Evolutionary conservation across 1,140 invertebrate genomes (phyloP).

Genomic region (Drosophila tani): DNA sequence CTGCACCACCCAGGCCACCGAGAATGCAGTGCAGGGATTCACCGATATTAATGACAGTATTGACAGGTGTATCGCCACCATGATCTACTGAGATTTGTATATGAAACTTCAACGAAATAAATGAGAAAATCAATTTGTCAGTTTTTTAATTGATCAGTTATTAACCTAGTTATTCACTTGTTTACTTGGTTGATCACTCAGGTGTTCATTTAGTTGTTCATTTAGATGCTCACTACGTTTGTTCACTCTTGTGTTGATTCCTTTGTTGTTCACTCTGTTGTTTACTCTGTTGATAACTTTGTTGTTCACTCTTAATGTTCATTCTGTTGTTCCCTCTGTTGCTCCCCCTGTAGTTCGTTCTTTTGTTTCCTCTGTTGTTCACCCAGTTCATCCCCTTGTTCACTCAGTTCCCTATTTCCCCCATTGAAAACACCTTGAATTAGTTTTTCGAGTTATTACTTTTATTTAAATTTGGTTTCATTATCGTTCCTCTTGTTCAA

Average conservation of each 20-base stretch:
- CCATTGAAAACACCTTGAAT: background rate
- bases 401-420: background rate
- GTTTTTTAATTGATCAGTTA: too few species aligned
- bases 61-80: conserved; percentile 32
- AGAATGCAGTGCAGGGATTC: conserved; percentile 33
- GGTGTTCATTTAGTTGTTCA: background rate
- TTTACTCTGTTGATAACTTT: background rate
- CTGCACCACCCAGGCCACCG: conserved; percentile 51
- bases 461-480: conserved; percentile 79
- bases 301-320: background rate
- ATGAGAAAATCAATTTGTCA: background rate
- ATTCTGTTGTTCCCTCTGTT: background rate
- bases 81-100: background rate
- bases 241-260: too few species aligned
- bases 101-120: background rate
- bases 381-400: background rate
- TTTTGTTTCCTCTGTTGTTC: background rate
- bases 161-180: too few species aligned
- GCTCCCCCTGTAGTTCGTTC: background rate
- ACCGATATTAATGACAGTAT: conserved; percentile 35
- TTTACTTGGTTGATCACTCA: background rate
- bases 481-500: conserved; percentile 65
- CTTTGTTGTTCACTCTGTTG: too few species aligned
- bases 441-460: conserved; percentile 54
- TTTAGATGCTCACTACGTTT: too few species aligned